phyloP scores from a whole-genome alignment of 2,797 vertebrate species.

The Arnoldichthys spilopterus region DNA sequence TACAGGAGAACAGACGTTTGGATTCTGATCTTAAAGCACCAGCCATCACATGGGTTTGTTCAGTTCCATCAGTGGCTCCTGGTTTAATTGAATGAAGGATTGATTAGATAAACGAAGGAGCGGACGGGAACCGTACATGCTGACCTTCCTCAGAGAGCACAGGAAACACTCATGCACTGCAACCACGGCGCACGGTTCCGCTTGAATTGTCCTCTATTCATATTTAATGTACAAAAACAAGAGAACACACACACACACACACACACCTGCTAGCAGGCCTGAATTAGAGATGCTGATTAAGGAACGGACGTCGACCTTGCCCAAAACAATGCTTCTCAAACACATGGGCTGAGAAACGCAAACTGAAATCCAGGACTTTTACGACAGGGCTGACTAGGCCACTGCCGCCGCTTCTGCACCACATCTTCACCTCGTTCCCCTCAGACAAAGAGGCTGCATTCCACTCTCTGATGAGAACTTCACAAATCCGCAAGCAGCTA shows the following conservation, averaged over 20 bases:
- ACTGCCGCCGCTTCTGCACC: conserved; percentile 8
- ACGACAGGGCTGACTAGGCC: conserved; percentile 25
- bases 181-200: too few relatives aligned
- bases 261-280: conserved; percentile 18
- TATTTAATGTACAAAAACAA: too few relatives aligned
- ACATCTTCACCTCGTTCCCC: neutral
- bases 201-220: too few relatives aligned
- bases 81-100: too few relatives aligned
- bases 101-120: too few relatives aligned
- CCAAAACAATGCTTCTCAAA: conserved; percentile 15
- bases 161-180: too few relatives aligned
- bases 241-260: conserved; percentile 11
- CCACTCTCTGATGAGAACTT: neutral
- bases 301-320: conserved; percentile 30
- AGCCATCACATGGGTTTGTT: too few relatives aligned
- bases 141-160: too few relatives aligned
- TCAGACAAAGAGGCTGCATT: neutral
- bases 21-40: too few relatives aligned
- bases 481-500: neutral
- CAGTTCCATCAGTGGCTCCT: too few relatives aligned
- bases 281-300: conserved; percentile 52
- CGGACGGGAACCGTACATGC: too few relatives aligned
- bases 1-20: too few relatives aligned
- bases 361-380: conserved; percentile 25
- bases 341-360: conserved; percentile 34